Evolutionary conservation across 2,797 vertebrate species (phyloP).

Genomic region (Pyrocephalus nanus): DNA sequence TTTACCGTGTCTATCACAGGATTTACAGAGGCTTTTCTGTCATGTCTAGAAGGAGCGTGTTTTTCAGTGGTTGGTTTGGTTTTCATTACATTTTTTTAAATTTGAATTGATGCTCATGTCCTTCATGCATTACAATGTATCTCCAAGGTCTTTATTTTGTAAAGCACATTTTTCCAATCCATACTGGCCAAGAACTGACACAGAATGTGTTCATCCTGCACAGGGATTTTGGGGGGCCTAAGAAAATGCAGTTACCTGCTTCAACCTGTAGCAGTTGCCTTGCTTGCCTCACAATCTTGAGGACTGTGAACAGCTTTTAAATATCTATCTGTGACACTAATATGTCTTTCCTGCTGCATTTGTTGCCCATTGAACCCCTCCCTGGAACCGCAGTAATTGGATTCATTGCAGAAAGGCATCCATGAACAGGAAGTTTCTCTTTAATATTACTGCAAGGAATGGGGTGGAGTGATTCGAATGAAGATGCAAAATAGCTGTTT

Average conservation of each 20-base stretch:
- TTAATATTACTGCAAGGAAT: conserved; percentile 44
- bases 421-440: conserved; percentile 28
- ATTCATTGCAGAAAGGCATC: not conserved
- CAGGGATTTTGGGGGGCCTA: not conserved
- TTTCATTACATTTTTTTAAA: not conserved
- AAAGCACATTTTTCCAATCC: not conserved
- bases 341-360: not conserved
- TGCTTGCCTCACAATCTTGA: not conserved
- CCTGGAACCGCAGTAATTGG: not conserved
- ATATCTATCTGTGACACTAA: not conserved
- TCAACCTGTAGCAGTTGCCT: not conserved
- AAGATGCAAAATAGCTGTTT: conserved; percentile 23
- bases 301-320: not conserved
- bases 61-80: not conserved
- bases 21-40: not conserved
- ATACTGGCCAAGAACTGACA: not conserved
- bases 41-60: not conserved
- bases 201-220: not conserved
- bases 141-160: not conserved
- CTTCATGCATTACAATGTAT: not conserved
- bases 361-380: not conserved
- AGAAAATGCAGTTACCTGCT: not conserved
- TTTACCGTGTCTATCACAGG: not conserved
- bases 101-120: not conserved
- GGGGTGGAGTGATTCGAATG: conserved; percentile 33